phyloP scores from a whole-genome alignment of 2,888 invertebrate genomes.

The Drosophila neonasuta region DNA sequence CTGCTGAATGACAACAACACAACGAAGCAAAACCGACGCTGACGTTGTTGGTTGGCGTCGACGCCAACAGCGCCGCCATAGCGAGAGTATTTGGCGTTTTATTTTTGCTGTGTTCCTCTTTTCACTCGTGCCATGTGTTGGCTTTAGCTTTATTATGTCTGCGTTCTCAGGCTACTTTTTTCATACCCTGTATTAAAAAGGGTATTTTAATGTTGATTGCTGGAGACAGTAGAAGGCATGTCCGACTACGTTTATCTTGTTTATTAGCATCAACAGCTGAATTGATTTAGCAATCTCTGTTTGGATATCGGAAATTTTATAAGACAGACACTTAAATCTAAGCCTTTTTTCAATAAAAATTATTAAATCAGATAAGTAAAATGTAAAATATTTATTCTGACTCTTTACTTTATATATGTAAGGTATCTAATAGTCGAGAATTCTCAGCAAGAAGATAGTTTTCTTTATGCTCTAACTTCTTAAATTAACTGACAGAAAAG shows the following conservation, averaged over 20 bases:
- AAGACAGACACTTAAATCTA: too few relatives aligned
- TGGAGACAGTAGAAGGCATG: too few relatives aligned
- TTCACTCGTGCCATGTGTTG: slow-evolving; percentile 52
- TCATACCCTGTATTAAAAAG: not conserved
- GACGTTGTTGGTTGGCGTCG: not conserved
- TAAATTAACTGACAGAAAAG: not conserved
- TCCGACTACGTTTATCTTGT: too few relatives aligned
- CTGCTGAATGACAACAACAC: slow-evolving; percentile 58
- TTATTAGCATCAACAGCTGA: too few relatives aligned
- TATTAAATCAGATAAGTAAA: too few relatives aligned
- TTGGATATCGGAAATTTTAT: too few relatives aligned
- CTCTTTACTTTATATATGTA: too few relatives aligned
- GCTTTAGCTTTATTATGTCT: slow-evolving; percentile 40
- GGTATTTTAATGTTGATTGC: not conserved
- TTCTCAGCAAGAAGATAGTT: not conserved
- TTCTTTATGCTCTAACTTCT: not conserved
- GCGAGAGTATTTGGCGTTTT: slow-evolving; percentile 40
- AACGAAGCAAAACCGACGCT: slow-evolving; percentile 27
- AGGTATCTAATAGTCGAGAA: too few relatives aligned
- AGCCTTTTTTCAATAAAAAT: too few relatives aligned
- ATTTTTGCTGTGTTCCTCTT: slow-evolving; percentile 39
- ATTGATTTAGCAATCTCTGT: too few relatives aligned
- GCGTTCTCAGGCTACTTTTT: slow-evolving; percentile 21
- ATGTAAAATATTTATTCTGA: too few relatives aligned
- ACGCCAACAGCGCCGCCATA: slow-evolving; percentile 36